Base-by-base conservation (phyloP, 2,888 invertebrate species). In the Dinocampus coccinellae region DNA sequence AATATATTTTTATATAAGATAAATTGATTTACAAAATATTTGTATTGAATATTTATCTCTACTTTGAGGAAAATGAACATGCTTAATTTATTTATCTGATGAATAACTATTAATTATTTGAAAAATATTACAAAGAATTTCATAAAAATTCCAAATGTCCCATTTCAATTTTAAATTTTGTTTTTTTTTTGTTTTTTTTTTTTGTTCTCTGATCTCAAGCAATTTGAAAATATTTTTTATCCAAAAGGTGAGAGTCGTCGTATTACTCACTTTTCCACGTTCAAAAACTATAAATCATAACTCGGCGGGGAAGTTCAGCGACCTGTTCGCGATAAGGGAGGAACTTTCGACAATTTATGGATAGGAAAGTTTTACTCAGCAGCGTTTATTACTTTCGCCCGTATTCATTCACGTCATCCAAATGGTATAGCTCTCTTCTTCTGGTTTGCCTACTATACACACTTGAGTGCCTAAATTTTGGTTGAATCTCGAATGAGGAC, bases 341-440 rank as follows among this genome's bases (percentile, higher is more conserved):
- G 76, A 81, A 81, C 79, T 81, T 80, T 79, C 77, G 76, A 78
- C 79, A 80, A 81, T 81, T 81, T 80, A 79, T 79, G 77, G 75
- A 76, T 70, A 70, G 73, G 72, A 76, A 79, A 79, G 79, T 79
- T 79, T 77, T 77, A 72, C 72, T 76, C 71, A 70, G 71, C 60
- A 70, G 79, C 80, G 80, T 80, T 81, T 80, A 81, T 81, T 81
- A 81, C 80, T 80, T 78, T 78, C 77, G 75, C 77, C 72, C 75
- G 77, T 79, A 79, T 79, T 79, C 80, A 78, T 78, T 77, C 77
- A 72, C 77, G 73, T 76, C 74, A 58, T 72, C 69, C 70, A 69
- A 75, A 75, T 74, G 71, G 69, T 63, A 69, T 62, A 24, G 60
- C 53, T 34, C 53, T 53, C 52, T 29, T 53, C 64, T 69, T 62